These are phyloP conservation scores for Palythoa caribaeorum DNA, from an alignment of 92 coral and sea anemone species.

Conservation along the genomic window DNA sequence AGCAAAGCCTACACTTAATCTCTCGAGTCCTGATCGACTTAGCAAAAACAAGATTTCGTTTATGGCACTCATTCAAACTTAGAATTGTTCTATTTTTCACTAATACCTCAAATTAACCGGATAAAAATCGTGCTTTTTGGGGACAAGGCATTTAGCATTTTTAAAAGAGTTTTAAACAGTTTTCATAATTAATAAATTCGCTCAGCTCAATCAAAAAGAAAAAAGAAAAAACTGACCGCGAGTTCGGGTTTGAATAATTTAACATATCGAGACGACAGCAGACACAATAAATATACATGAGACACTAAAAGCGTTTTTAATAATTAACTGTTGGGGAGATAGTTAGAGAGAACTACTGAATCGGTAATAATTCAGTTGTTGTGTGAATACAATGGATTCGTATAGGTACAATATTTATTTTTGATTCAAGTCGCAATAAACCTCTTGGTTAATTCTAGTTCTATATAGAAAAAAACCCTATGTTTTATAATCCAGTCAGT, in stretches of 20 bases:
- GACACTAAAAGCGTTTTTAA: no score
- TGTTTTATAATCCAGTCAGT: no score
- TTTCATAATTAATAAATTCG: neutral
- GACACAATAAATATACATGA: no score
- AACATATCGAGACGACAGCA: no score
- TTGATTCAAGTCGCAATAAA: neutral
- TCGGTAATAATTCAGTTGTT: neutral
- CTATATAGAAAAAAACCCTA: no score
- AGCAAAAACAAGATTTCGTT: no score
- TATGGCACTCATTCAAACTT: neutral
- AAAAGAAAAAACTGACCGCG: neutral
- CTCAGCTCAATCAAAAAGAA: neutral
- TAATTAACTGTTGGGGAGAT: slow-evolving; percentile 5
- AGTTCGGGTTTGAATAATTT: neutral
- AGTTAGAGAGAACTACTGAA: neutral
- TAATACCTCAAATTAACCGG: neutral
- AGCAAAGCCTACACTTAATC: neutral
- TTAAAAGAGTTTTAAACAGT: neutral
- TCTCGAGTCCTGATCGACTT: no score
- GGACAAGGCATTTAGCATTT: no score
- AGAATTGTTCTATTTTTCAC: neutral
- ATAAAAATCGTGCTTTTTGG: no score
- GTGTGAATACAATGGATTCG: neutral
- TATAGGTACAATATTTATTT: neutral
- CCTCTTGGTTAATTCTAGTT: neutral